Conservation (phyloP, 2,888 invertebrate species). For the Monochamus alternatus region DNA sequence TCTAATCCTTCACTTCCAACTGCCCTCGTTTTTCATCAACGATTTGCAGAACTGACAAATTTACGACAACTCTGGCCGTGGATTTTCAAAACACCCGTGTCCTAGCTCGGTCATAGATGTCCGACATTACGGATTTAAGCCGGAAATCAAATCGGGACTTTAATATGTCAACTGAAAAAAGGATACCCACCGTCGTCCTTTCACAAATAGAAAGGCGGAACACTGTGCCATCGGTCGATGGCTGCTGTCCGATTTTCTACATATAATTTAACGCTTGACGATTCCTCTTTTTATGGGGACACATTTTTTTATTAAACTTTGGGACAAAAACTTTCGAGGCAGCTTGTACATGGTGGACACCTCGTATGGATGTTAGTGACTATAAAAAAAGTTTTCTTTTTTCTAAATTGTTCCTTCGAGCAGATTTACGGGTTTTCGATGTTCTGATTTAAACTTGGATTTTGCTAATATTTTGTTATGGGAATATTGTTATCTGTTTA, state of each 20-base stretch:
- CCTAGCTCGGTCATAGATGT: conserved; percentile 9
- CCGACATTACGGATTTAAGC: background rate
- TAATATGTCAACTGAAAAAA: conserved; percentile 22
- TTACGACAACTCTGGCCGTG: background rate
- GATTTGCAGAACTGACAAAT: conserved; percentile 16
- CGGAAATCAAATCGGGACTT: conserved; percentile 21
- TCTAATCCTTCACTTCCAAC: background rate
- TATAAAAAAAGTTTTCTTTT: too few species aligned
- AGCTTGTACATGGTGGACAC: too few species aligned
- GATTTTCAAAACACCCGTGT: background rate
- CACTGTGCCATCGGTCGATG: background rate
- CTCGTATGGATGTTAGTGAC: too few species aligned
- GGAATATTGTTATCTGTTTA: too few species aligned
- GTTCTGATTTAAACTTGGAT: too few species aligned
- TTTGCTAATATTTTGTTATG: too few species aligned
- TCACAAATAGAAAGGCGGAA: background rate
- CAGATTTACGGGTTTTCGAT: too few species aligned
- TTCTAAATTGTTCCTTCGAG: too few species aligned
- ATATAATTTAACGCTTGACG: background rate
- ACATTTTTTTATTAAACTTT: too few species aligned
- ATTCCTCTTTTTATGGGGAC: background rate
- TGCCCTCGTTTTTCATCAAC: conserved; percentile 1
- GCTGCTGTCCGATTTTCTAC: conserved; percentile 5
- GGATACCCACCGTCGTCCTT: background rate
- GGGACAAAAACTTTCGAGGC: too few species aligned